phyloP scores from a whole-genome alignment of 2,797 vertebrate species.

The Lerista edwardsae region DNA sequence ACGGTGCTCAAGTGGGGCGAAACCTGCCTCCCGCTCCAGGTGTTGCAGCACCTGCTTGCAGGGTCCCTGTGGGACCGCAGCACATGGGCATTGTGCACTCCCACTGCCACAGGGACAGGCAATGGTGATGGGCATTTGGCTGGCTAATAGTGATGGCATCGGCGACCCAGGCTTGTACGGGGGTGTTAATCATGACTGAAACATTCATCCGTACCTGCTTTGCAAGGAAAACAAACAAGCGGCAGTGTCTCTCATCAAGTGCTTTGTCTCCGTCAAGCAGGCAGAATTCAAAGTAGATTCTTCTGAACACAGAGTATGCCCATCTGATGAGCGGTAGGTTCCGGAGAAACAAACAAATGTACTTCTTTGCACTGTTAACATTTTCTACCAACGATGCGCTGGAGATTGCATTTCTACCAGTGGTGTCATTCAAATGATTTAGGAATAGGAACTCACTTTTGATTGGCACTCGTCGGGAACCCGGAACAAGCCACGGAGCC shows the following conservation, averaged over 20 bases:
- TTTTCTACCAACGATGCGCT: too few species aligned
- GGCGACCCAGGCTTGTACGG: not conserved
- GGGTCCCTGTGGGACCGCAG: not conserved
- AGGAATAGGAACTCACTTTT: too few species aligned
- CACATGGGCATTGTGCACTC: not conserved
- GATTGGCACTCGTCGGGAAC: too few species aligned
- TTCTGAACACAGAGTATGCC: not conserved
- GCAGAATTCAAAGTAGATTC: not conserved
- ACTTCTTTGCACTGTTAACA: not conserved
- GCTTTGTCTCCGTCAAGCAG: not conserved
- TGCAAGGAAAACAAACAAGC: not conserved
- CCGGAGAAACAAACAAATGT: not conserved
- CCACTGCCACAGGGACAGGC: not conserved
- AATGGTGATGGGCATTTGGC: not conserved
- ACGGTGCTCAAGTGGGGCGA: not conserved
- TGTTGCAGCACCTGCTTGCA: too few species aligned
- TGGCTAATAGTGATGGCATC: not conserved
- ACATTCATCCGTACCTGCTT: too few species aligned
- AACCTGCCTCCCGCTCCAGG: not conserved
- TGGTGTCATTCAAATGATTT: too few species aligned
- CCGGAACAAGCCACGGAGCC: too few species aligned
- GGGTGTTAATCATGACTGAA: constrained; percentile 16
- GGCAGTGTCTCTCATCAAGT: not conserved
- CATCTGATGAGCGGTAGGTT: not conserved
- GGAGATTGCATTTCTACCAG: too few species aligned